These are phyloP conservation scores for Diarsia brunnea DNA, from an alignment of 2,888 invertebrate species.

Conservation along the genomic window DNA sequence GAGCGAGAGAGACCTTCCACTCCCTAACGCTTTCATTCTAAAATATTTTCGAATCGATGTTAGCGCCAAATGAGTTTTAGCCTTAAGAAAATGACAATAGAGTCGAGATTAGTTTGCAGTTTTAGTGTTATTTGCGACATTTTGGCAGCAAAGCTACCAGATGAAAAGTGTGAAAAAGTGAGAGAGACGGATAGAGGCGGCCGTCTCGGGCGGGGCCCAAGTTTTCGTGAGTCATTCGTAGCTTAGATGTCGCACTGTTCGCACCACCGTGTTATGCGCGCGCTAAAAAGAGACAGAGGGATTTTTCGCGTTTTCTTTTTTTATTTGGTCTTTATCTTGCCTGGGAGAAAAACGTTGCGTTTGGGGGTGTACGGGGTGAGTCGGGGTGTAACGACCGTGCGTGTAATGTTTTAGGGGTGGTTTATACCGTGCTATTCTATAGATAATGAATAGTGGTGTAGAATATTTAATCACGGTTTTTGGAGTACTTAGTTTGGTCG, in stretches of 20 bases:
- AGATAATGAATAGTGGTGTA: constrained; percentile 89
- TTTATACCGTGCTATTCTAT: constrained; percentile 74
- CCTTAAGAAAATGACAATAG: not conserved
- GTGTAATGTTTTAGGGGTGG: constrained; percentile 88
- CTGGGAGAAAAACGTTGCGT: constrained; percentile 88
- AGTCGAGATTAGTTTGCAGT: constrained; percentile 59
- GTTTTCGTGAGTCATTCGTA: constrained; percentile 90
- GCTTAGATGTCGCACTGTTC: constrained; percentile 87
- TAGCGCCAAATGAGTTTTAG: constrained; percentile 57
- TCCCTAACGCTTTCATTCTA: constrained; percentile 88
- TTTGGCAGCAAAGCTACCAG: constrained; percentile 65
- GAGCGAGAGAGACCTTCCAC: constrained; percentile 89
- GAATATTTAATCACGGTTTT: constrained; percentile 89
- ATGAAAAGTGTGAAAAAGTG: constrained; percentile 91
- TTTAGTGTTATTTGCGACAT: constrained; percentile 60
- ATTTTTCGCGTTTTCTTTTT: constrained; percentile 90
- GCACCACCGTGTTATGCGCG: constrained; percentile 71
- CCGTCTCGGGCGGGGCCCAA: constrained; percentile 90
- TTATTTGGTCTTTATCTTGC: constrained; percentile 90
- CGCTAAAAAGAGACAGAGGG: constrained; percentile 82
- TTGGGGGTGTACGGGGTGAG: constrained; percentile 75
- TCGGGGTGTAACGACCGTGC: constrained; percentile 81
- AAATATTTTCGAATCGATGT: constrained; percentile 86
- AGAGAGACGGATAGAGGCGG: constrained; percentile 90
- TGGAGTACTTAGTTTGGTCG: constrained; percentile 83